These are phyloP conservation scores for Arctopsyche grandis DNA, from an alignment of 1,140 invertebrate species.

Conservation along the genomic window DNA sequence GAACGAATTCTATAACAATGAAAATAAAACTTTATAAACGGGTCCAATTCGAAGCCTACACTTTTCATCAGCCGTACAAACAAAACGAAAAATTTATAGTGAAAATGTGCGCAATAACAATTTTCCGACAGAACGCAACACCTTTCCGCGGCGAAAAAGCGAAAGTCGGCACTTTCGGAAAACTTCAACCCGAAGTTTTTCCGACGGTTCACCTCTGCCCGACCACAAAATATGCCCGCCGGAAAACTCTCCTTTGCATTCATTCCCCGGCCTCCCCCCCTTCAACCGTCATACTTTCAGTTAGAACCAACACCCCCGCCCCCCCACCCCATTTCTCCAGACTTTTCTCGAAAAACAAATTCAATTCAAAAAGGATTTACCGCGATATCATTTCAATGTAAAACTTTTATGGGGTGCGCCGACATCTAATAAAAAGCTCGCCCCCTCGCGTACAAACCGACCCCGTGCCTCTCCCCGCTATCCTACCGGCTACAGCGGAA, in stretches of 20 bases:
- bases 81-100: too few species aligned
- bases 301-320: too few species aligned
- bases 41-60: too few species aligned
- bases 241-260: slow-evolving; percentile 44
- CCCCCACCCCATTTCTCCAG: background rate
- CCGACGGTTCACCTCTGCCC: slow-evolving; percentile 20
- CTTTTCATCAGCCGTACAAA: too few species aligned
- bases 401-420: slow-evolving; percentile 53
- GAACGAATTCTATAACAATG: too few species aligned
- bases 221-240: slow-evolving; percentile 16
- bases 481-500: background rate
- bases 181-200: slow-evolving; percentile 6
- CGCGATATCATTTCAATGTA: slow-evolving; percentile 54
- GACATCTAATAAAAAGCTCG: slow-evolving; percentile 49
- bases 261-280: background rate
- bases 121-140: too few species aligned
- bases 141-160: too few species aligned
- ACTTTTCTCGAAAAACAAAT: slow-evolving; percentile 49
- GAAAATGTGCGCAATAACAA: too few species aligned
- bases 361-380: slow-evolving; percentile 55
- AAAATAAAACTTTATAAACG: too few species aligned
- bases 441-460: background rate
- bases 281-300: slow-evolving; percentile 3
- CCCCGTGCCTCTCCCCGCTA: background rate
- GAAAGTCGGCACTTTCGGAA: too few species aligned